Evolutionary conservation across 2,888 invertebrate genomes (phyloP), one percentile per base, ranked within the genome.

Genomic region (Alitta virens): DNA sequence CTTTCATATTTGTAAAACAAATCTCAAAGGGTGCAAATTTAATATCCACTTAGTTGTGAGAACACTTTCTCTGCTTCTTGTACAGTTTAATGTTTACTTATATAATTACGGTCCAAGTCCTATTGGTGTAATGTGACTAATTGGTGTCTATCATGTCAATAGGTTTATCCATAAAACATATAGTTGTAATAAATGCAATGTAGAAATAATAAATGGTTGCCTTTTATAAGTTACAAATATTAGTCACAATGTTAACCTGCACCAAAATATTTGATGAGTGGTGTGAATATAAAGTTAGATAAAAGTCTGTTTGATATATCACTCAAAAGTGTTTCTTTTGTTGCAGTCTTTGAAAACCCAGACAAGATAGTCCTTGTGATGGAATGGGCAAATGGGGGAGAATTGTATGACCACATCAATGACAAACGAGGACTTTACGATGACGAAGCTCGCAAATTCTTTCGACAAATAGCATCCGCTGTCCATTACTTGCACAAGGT

Each of bases 351-450:
- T 86, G 99, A 99, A 86, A 99, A 98, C 85, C 90, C 93, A 78
- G 98, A 99, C 84, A 96, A 97, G 86, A 98, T 99, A 89, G 96
- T 99, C 73, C 87, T 99, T 71, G 97, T 99, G 38, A 97, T 99
- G 97, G 98, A 99, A 84, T 98, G 96, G 83, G 98, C 98, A 70
- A 92, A 92, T 65, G 98, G 98, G 63, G 98, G 99, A 64, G 99
- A 99, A 85, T 86, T 99, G 33, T 99, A 98, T 82, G 98, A 97
- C 84, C 97, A 94, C 84, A 87, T 97, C 26, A 93, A 92, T 79
- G 91, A 93, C 80, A 70, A 69, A 60, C 94, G 94, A 85, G 91
- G 94, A 71, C 86, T 98, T 72, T 86, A 88, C 70, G 96, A 97
- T 81, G 89, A 90, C 65, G 97, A 97, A 85, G 95, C 97, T 0